phyloP scores from a whole-genome alignment of 2,888 invertebrate genomes.

The Hyposoter dolosus region DNA sequence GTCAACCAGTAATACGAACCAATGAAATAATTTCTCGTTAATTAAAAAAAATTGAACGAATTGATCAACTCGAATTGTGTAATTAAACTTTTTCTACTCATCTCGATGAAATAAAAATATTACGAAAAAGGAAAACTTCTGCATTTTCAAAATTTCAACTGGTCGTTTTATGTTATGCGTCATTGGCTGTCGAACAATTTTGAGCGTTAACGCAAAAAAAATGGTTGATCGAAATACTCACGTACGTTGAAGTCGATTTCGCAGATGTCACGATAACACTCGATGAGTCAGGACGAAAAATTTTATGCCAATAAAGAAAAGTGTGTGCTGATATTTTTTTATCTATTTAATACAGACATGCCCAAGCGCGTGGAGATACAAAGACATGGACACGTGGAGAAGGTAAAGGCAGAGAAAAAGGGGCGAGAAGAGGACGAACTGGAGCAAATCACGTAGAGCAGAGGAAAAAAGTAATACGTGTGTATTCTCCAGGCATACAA shows the following conservation, averaged over 20 bases:
- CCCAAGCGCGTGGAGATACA: not conserved
- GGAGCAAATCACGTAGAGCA: conserved; percentile 63
- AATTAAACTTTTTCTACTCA: not conserved
- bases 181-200: not conserved
- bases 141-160: not conserved
- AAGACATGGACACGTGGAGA: not conserved
- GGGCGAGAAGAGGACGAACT: conserved; percentile 36
- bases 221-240: not conserved
- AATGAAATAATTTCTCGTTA: not conserved
- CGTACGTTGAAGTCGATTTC: not conserved
- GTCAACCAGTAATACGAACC: not conserved
- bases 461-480: conserved; percentile 54
- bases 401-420: not conserved
- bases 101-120: not conserved
- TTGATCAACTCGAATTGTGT: not conserved
- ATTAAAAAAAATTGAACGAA: not conserved
- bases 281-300: conserved; percentile 5
- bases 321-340: conserved; percentile 32
- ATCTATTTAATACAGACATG: not conserved
- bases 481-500: conserved; percentile 31
- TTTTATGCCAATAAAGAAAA: conserved; percentile 19
- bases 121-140: not conserved
- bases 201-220: not conserved
- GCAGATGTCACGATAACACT: conserved; percentile 30
- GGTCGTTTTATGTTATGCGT: not conserved